Conservation (phyloP, 2,113 vertebrate genomes). For the Reinhardtius hippoglossoides region DNA sequence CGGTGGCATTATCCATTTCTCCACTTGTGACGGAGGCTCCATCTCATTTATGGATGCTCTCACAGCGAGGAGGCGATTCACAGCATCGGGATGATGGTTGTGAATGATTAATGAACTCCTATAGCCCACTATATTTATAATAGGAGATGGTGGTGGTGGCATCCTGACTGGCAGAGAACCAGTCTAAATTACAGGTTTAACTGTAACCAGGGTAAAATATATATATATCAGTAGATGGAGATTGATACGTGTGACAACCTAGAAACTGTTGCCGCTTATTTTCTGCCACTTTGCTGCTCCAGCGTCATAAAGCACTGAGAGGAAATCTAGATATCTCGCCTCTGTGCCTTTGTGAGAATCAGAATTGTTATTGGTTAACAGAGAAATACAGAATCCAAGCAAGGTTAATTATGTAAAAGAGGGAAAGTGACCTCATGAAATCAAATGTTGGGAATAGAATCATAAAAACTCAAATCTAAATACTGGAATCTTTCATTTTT, state of each 20-base stretch:
- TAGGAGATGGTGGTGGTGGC: neutral
- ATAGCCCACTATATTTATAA: neutral
- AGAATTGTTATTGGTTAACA: too few relatives aligned
- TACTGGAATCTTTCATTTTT: too few relatives aligned
- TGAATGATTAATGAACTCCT: neutral
- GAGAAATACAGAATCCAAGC: too few relatives aligned
- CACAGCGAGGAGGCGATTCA: neutral
- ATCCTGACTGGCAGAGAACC: neutral
- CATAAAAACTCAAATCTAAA: too few relatives aligned
- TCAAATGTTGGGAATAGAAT: too few relatives aligned
- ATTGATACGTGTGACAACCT: neutral
- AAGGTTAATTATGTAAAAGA: too few relatives aligned
- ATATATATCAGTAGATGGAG: neutral
- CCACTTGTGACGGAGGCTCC: neutral
- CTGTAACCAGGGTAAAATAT: neutral
- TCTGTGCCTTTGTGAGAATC: too few relatives aligned
- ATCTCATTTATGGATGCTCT: neutral
- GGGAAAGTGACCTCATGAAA: too few relatives aligned
- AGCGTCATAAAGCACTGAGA: neutral
- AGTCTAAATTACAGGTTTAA: neutral
- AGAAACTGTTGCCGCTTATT: neutral
- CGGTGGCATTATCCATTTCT: neutral
- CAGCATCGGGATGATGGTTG: neutral
- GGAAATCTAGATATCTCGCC: too few relatives aligned
- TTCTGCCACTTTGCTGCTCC: neutral